phyloP scores from a whole-genome alignment of 1,140 invertebrate species.

The Popillia japonica region DNA sequence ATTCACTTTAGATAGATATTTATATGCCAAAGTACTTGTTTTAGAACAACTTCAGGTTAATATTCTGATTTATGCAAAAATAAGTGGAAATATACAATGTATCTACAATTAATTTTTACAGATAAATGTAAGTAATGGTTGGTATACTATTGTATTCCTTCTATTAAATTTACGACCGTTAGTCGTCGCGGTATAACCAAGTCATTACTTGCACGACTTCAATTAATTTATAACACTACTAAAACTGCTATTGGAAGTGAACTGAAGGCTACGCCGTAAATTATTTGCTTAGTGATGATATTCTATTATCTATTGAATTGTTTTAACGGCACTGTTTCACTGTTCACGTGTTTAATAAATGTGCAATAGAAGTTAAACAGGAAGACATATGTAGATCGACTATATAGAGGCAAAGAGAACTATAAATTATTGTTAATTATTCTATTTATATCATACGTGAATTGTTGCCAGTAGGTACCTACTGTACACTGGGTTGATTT shows the following conservation, averaged over 20 bases:
- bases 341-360: background rate
- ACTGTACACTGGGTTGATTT: no score
- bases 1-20: no score
- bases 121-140: no score
- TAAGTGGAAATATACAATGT: no score
- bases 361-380: slow-evolving; percentile 4
- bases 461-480: background rate
- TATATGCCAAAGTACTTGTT: no score
- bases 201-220: background rate
- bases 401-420: background rate
- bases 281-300: background rate
- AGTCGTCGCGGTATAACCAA: background rate
- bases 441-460: background rate
- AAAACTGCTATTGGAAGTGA: slow-evolving; percentile 7
- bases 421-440: background rate
- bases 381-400: background rate
- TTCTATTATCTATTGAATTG: background rate
- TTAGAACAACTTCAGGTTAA: no score
- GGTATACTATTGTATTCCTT: no score
- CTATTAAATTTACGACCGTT: background rate
- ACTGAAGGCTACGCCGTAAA: background rate
- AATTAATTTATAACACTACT: slow-evolving; percentile 1
- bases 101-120: no score
- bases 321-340: background rate
- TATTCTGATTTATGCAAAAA: no score